phyloP scores from a whole-genome alignment of 2,797 vertebrate species.

The Thunnus albacares region DNA sequence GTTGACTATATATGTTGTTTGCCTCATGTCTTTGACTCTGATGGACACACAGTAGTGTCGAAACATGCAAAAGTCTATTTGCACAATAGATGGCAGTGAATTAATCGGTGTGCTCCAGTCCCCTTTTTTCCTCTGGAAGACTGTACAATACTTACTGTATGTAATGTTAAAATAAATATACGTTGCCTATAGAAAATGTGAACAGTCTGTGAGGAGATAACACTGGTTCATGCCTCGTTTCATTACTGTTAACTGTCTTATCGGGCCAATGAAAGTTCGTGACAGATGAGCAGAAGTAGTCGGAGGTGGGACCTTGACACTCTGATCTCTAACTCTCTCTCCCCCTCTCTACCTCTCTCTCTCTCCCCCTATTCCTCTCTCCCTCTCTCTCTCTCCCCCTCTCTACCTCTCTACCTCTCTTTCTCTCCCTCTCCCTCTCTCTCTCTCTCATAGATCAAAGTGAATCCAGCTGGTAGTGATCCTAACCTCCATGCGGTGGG shows the following conservation, averaged over 20 bases:
- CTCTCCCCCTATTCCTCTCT: neutral
- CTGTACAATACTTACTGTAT: neutral
- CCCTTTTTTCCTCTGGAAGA: no score
- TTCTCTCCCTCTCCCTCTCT: neutral
- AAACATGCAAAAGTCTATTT: no score
- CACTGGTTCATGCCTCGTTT: neutral
- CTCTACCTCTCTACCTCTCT: neutral
- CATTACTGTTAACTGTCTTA: constrained; percentile 16
- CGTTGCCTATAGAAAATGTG: neutral
- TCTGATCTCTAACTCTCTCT: constrained; percentile 25
- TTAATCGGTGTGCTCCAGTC: no score
- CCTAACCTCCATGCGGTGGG: constrained; percentile 74
- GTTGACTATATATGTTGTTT: no score
- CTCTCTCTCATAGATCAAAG: constrained; percentile 75
- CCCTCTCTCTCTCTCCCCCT: constrained; percentile 14
- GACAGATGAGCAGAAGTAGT: constrained; percentile 53
- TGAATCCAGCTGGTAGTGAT: constrained; percentile 81
- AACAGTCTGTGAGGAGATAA: neutral
- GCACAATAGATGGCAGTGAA: no score
- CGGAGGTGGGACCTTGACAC: constrained; percentile 45
- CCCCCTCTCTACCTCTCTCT: neutral
- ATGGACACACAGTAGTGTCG: no score
- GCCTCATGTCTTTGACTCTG: no score
- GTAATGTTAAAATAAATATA: neutral
- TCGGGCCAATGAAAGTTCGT: constrained; percentile 28